A percentile compares a stretch with the other conserved stretches of the same genome.
phyloP scores from a whole-genome alignment of 30 jellyfish, hydroid and myxozoan genomes.

The Turritopsis rubra region DNA sequence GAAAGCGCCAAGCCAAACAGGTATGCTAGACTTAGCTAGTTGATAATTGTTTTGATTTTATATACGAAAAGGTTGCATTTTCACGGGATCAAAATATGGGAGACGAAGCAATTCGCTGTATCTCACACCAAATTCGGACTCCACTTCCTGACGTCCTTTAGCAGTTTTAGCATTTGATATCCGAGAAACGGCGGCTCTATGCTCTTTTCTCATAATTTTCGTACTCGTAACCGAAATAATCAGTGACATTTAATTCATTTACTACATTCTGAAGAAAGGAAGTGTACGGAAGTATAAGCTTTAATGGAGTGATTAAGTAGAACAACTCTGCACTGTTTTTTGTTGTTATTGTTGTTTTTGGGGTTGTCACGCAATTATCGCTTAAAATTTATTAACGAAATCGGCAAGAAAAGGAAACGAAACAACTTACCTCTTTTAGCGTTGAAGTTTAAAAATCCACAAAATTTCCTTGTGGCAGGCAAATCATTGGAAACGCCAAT shows the following conservation, averaged over 20 bases:
- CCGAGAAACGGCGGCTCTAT: background rate
- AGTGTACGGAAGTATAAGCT: background rate
- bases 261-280: too few species aligned
- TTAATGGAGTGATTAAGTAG: background rate
- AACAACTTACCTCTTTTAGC: conserved; percentile 1
- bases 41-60: background rate
- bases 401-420: background rate
- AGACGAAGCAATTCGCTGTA: background rate
- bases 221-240: background rate
- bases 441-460: conserved; percentile 8
- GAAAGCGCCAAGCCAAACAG: too few species aligned
- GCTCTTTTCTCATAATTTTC: background rate
- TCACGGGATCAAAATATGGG: conserved; percentile 12
- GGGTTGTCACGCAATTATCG: background rate
- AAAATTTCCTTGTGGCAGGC: conserved; percentile 14
- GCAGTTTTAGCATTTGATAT: background rate
- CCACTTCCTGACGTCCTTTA: background rate
- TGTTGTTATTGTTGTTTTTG: background rate
- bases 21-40: too few species aligned
- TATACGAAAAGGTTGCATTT: background rate
- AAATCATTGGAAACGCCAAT: conserved; percentile 3
- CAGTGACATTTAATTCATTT: background rate
- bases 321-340: background rate
- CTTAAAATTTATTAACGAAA: background rate
- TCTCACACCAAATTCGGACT: background rate